Percentiles rank a stretch among this genome's conserved stretches.
These are phyloP conservation scores for Eulemur rufifrons DNA, from an alignment of 2,113 vertebrate genomes.

Conservation along the genomic window DNA sequence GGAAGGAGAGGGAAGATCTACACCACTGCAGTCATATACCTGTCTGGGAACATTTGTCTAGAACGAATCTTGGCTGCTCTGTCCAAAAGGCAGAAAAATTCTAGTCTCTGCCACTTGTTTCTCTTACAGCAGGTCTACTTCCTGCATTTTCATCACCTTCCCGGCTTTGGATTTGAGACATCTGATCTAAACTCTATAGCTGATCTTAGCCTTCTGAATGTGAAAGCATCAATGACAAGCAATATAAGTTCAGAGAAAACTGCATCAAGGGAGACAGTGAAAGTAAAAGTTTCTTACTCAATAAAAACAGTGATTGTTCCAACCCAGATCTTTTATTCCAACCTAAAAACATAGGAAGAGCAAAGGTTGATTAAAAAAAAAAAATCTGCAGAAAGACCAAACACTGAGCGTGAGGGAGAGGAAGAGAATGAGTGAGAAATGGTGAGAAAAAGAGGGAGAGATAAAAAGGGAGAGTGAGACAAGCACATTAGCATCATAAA, in stretches of 20 bases:
- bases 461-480: background rate
- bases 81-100: background rate
- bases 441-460: background rate
- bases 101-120: background rate
- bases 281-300: background rate
- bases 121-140: background rate
- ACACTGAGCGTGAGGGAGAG: background rate
- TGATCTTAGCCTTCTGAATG: background rate
- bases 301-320: background rate
- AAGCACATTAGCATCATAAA: background rate
- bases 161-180: background rate
- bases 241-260: background rate
- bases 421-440: background rate
- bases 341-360: background rate
- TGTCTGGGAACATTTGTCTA: background rate
- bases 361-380: background rate
- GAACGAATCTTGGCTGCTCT: background rate
- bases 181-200: background rate
- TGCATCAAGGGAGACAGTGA: background rate
- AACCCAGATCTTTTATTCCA: background rate
- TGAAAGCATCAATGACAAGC: background rate
- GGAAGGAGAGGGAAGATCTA: background rate
- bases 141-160: background rate
- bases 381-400: background rate
- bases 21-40: background rate